Conservation (phyloP, 1,140 invertebrate genomes). For the Monomorium pharaonis region DNA sequence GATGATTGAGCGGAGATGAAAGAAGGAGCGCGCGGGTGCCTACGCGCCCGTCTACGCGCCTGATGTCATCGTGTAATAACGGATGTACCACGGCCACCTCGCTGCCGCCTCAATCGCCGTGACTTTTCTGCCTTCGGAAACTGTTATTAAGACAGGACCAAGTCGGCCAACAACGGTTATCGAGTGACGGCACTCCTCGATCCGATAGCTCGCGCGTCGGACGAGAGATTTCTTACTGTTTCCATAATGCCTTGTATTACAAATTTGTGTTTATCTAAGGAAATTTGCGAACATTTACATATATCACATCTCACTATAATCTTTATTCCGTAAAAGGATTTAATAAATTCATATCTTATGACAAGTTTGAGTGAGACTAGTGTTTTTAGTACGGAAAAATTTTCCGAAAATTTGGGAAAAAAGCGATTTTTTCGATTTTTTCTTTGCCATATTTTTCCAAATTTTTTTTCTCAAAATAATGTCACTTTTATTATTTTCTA, state of each 20-base stretch:
- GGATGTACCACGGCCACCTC: conserved; percentile 12
- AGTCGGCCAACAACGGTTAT: conserved; percentile 64
- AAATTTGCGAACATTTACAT: not conserved
- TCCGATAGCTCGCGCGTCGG: not conserved
- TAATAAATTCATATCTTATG: not conserved
- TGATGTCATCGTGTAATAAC: conserved; percentile 65
- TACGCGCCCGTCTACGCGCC: conserved; percentile 48
- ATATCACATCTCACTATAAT: not conserved
- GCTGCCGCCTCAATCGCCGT: not conserved
- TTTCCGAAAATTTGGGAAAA: no score
- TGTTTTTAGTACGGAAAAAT: no score
- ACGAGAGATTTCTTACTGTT: not conserved
- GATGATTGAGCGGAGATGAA: conserved; percentile 21
- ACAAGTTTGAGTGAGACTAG: not conserved
- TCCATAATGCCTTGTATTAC: not conserved
- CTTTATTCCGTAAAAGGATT: not conserved
- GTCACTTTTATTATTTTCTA: no score
- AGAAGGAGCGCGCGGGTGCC: conserved; percentile 13
- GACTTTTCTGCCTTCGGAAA: conserved; percentile 48
- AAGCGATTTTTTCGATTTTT: no score
- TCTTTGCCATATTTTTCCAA: no score
- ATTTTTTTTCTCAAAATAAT: no score
- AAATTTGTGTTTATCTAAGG: not conserved
- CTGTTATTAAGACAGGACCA: conserved; percentile 58
- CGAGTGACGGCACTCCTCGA: conserved; percentile 23